phyloP scores from a whole-genome alignment of 2,888 invertebrate genomes.

The Myopa tessellatipennis region DNA sequence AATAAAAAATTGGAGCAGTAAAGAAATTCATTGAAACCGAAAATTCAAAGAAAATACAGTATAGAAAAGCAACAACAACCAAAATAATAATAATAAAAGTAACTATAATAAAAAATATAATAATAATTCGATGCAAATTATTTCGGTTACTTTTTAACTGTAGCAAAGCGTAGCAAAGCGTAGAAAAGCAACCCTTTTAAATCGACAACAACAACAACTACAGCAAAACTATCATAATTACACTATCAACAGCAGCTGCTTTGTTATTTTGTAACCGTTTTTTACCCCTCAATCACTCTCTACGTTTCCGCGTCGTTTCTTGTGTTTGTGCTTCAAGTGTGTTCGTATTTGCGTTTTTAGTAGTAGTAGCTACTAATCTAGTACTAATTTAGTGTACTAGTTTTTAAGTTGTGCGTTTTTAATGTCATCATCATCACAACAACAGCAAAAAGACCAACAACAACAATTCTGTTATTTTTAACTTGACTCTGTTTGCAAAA shows the following conservation, averaged over 20 bases:
- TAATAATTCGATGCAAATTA: background rate
- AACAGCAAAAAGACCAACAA: too few relatives aligned
- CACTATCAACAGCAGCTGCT: background rate
- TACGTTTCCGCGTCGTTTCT: too few relatives aligned
- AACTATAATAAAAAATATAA: background rate
- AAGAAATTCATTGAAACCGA: too few relatives aligned
- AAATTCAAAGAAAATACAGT: too few relatives aligned
- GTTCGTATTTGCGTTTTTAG: background rate
- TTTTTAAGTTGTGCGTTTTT: conserved; percentile 1
- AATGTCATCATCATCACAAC: too few relatives aligned
- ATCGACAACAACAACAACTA: background rate
- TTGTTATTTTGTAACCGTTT: conserved; percentile 27
- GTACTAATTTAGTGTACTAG: background rate
- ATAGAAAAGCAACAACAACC: background rate
- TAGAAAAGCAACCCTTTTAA: background rate
- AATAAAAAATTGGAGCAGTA: too few relatives aligned
- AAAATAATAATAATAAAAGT: background rate
- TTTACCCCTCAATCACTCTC: too few relatives aligned
- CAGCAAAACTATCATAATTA: background rate
- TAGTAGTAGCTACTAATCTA: background rate
- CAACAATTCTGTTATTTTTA: background rate
- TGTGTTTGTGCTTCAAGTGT: background rate
- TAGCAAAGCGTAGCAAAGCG: too few relatives aligned
- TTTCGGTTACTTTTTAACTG: background rate
- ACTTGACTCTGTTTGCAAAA: background rate